A percentile compares a stretch with the other conserved stretches of the same genome.
Conservation (phyloP, 1,140 invertebrate genomes). For the Tribolium madens region DNA sequence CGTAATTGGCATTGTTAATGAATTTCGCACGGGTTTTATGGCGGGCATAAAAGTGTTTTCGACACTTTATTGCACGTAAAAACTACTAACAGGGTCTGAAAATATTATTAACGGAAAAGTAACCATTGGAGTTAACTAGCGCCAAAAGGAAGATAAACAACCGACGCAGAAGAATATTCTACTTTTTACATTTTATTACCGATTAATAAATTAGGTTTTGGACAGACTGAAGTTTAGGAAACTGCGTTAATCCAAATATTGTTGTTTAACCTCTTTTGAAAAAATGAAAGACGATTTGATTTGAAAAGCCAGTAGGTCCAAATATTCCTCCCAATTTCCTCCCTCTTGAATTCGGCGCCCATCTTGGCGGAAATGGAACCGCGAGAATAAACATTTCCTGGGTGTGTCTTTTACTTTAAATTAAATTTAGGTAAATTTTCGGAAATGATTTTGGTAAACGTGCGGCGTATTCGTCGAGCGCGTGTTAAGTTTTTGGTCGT, state of each 20-base stretch:
- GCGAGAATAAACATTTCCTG: constrained; percentile 45
- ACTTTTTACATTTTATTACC: no score
- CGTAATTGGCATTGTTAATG: constrained; percentile 38
- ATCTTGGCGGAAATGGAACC: constrained; percentile 35
- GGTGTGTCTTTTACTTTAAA: constrained; percentile 39
- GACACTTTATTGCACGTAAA: constrained; percentile 28
- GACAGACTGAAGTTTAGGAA: no score
- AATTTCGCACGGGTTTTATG: constrained; percentile 24
- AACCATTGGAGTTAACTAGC: background rate
- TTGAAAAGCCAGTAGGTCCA: no score
- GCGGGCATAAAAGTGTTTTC: constrained; percentile 14
- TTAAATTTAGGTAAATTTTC: constrained; percentile 41
- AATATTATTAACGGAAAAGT: background rate
- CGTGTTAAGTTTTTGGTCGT: constrained; percentile 42
- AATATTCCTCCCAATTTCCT: background rate
- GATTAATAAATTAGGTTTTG: no score
- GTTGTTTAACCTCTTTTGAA: no score
- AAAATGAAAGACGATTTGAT: no score
- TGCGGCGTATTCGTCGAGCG: background rate
- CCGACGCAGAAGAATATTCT: no score
- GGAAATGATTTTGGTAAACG: constrained; percentile 29
- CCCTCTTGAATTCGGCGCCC: background rate
- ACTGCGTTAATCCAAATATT: no score
- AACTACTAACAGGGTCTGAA: constrained; percentile 1
- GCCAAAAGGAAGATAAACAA: background rate